Conservation (phyloP, 2,888 invertebrate genomes). For the Trichogramma evanescens region DNA sequence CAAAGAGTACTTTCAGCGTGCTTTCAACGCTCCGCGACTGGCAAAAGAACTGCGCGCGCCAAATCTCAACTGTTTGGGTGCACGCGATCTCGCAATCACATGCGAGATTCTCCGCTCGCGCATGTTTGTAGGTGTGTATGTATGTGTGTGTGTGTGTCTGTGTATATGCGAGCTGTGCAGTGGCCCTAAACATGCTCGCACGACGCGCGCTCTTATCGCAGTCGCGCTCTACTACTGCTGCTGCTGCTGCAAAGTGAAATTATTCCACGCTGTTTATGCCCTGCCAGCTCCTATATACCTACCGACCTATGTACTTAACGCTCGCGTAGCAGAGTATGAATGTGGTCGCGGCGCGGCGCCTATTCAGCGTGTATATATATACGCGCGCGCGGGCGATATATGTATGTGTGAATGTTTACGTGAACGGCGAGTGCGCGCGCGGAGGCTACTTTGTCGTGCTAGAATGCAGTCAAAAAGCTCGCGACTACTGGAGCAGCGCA, state of each 20-base stretch:
- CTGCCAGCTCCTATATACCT: neutral
- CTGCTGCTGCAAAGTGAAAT: conserved; percentile 45
- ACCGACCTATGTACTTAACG: neutral
- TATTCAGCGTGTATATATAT: no score
- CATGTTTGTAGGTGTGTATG: no score
- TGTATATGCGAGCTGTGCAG: neutral
- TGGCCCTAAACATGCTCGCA: conserved; percentile 8
- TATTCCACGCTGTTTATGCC: conserved; percentile 33
- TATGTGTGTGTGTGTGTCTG: no score
- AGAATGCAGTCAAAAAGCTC: no score
- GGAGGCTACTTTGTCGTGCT: no score
- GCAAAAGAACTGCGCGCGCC: conserved; percentile 26
- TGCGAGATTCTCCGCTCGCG: conserved; percentile 13
- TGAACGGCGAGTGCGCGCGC: neutral
- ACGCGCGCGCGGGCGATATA: no score
- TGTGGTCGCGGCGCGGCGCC: neutral
- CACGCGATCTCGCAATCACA: conserved; percentile 44
- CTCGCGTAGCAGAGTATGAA: neutral
- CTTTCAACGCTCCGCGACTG: conserved; percentile 26
- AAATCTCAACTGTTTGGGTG: conserved; percentile 4
- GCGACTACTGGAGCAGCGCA: no score
- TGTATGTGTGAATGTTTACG: neutral
- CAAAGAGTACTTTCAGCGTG: conserved; percentile 18
- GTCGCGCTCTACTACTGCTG: conserved; percentile 34
- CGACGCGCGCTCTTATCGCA: conserved; percentile 12